Base-by-base conservation (phyloP, 2,888 invertebrate species). In the Cataglyphis altisquamis region DNA sequence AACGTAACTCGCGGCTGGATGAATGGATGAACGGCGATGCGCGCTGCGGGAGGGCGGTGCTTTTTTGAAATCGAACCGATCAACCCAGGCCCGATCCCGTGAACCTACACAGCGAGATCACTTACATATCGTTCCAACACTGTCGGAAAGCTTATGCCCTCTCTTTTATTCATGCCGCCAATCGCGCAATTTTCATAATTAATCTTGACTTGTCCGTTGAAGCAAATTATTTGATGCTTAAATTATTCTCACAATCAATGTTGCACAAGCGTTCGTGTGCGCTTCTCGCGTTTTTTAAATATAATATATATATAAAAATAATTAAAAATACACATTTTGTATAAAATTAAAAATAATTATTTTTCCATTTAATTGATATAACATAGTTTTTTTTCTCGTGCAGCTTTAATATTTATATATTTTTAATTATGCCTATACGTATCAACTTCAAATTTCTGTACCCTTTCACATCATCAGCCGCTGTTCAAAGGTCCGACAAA, bases 11-110 rank as follows among this genome's bases (percentile, higher is more conserved):
- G 85, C 88, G 84, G 83, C 80, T 83, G 90, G 86, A 91, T 90
- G 90, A 90, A 90, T 91, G 91, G 85, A 91, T 70, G 83, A 88
- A 85, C 77, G 84, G 84, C 86, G 87, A 90, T 84, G 78, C 77
- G 80, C 90, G 67, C 90, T 67, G 84, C 88, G 88, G 90, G 90
- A 87, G 85, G 86, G 77, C 90, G 66, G 82, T 77, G 84, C 86
- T 91, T 90, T 91, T 91, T 90, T 91, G 88, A 91, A 90, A 90
- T 91, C 88, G 90, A 90, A 91, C 90, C 89, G 86, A 85, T 66
- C 73, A 18, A 25, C 62, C 41, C 68, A 52, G 36, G 39, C 21
- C 45, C 66, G 68, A 21, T 62, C 62, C 18, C 57, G 60, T 32
- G 57, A 55, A 45, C 63, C 84, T 48, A 62, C 77, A 48, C 6